These are phyloP conservation scores for Blennius ocellaris DNA, from an alignment of 2,113 vertebrate species.

Conservation along the genomic window DNA sequence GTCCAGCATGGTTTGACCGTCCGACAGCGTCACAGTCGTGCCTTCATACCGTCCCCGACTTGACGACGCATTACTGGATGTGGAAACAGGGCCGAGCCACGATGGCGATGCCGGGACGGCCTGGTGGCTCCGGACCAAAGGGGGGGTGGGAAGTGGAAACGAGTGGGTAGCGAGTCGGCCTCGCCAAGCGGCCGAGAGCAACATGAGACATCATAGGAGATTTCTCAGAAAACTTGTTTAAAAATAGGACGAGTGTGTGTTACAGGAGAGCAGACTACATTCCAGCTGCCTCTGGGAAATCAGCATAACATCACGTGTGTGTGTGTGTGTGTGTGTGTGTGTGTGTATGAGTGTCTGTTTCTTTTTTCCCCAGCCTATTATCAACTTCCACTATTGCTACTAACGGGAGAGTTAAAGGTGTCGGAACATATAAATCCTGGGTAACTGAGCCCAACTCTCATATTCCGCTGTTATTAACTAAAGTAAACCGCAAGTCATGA, in stretches of 20 bases:
- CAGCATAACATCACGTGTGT: conserved; percentile 2
- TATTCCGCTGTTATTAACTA: no score
- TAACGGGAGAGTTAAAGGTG: no score
- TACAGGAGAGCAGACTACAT: conserved; percentile 58
- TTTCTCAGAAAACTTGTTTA: conserved; percentile 79
- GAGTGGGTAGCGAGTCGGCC: conserved; percentile 5
- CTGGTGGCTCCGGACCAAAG: conserved; percentile 21
- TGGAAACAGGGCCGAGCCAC: neutral
- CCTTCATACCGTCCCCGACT: neutral
- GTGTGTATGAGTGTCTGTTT: no score
- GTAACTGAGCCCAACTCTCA: no score
- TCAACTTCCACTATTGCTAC: no score
- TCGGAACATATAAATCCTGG: no score
- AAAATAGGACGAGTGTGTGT: conserved; percentile 77
- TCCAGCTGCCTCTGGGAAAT: conserved; percentile 36
- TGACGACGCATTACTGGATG: neutral
- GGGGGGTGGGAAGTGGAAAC: neutral
- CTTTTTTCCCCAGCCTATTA: no score
- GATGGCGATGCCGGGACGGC: neutral
- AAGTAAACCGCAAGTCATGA: conserved; percentile 7
- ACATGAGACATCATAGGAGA: conserved; percentile 58
- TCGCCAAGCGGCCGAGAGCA: conserved; percentile 41
- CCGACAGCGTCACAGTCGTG: neutral
- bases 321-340: no score
- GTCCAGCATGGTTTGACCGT: no score